Base-by-base conservation (phyloP, 2,113 vertebrate species). In the Hymenochirus boettgeri region DNA sequence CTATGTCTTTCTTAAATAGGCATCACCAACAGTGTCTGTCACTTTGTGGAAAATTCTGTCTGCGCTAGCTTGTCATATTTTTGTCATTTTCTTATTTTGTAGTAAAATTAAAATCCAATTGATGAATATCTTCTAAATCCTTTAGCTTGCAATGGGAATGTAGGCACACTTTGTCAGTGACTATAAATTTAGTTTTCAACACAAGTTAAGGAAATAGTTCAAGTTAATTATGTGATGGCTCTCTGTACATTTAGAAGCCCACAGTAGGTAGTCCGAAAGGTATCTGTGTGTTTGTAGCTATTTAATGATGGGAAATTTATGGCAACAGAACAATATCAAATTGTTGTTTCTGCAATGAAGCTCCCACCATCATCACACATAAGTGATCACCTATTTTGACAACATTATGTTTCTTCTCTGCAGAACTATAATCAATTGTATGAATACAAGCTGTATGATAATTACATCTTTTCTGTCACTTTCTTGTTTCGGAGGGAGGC, bases 361-460 rank as follows among this genome's bases (percentile, higher is more conserved):
- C 50, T 48, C 4, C 15, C 46, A 50, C 61, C 27, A 2, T 62
- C 64, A 62, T 65, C 22, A 13, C 60, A n/a, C 57, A 0, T 0
- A 62, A 73, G 70, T 0, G 1, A 62, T 73, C 59, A 25, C 1
- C 0, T 31, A 23, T 74, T 79, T 73, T 73, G 72, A 63, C 76
- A 79, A 77, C 61, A 10, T 75, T 72, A 6, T 52, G 65, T 72
- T 26, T 25, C 62, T 62, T 13, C 66, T 77, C 66, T 76, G 45
- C 56, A 74, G 69, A 71, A 61, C 65, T 0, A 0, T 63, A 57
- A 70, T 77, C 2, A 7, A 47, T 77, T 77, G 76, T 73, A 69
- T 57, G 29, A 74, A 61, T 70, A 74, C 65, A 74, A 8, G 60
- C 65, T 74, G 63, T 73, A 81, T 71, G 59, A 79, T 66, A 76